Evolutionary conservation across 2,113 vertebrate species (phyloP), one percentile per base, ranked within the genome.

Genomic region (Canis aureus): DNA sequence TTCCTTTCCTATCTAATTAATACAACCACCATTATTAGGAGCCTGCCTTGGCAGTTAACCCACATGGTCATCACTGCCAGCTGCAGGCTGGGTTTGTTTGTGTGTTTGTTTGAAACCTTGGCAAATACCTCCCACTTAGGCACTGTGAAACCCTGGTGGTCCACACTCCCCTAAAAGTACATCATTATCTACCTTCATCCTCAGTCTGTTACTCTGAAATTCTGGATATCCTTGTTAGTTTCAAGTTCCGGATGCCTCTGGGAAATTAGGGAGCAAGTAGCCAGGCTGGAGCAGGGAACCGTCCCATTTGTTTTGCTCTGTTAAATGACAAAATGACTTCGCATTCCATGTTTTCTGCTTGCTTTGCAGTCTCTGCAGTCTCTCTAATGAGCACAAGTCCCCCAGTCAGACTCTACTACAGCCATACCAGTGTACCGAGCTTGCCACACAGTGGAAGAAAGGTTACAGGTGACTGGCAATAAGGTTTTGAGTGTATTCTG

Each of bases 1-100:
- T 94, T 88, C 74, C 38, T 92, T 92, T 94, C n/a, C 73, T 91
- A 62, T 80, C 76, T 97, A 93, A 94, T 96, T 96, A 96, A 25
- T 20, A 59, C 43, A 96, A 93, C 69, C 73, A 76, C 76, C 51
- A 91, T 91, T 91, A 69, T 89, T 97, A 93, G 13, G n/a, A 80
- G 62, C 4, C 38, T 96, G 6, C 9, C 74, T 87, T 94, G 62
- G 69, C 84, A 74, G 67, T 93, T 87, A 90, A 94, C 55, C 8
- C 73, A 89, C 1, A 4, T 69, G 69, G 43, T 59, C 57, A 74
- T 43, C 8, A 91, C 51, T 96, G 55, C 27, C 81, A 97, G 85
- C 69, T 76, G 85, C 69, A 83, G 22, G 35, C 59, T 35, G 1
- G 11, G 19, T 29, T 29, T 83, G 17, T 35, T 85, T 35, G 9